A percentile compares a stretch with the other conserved stretches of the same genome.
Evolutionary conservation across 1,140 invertebrate genomes (phyloP).

Genomic region (Streblospio benedicti): DNA sequence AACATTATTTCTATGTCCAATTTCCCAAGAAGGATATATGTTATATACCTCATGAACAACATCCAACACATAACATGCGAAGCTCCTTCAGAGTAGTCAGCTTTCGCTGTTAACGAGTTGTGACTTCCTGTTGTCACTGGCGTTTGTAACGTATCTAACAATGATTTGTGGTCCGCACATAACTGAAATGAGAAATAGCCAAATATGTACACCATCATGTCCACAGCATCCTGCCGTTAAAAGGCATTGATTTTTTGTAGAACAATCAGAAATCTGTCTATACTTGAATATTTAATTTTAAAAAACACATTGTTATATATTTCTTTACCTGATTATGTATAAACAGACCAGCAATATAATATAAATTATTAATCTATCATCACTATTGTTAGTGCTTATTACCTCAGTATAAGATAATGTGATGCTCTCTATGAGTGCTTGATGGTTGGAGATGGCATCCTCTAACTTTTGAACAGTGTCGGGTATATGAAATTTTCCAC

Average conservation of each 20-base stretch:
- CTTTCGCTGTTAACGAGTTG: constrained; percentile 66
- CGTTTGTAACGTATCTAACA: constrained; percentile 47
- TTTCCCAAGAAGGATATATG: no score
- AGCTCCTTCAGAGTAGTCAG: constrained; percentile 83
- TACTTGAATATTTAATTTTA: no score
- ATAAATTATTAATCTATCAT: no score
- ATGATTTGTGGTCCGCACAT: constrained; percentile 48
- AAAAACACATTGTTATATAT: no score
- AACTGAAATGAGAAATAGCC: constrained; percentile 29
- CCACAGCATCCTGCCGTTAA: background rate
- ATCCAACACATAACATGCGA: constrained; percentile 52
- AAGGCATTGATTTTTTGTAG: no score
- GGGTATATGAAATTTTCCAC: constrained; percentile 76
- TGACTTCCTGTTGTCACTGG: constrained; percentile 49
- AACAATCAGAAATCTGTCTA: no score
- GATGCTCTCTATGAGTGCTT: constrained; percentile 90
- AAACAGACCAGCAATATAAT: background rate
- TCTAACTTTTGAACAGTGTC: constrained; percentile 80
- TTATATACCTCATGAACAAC: constrained; percentile 55
- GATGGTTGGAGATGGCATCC: constrained; percentile 81
- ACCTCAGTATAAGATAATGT: constrained; percentile 95
- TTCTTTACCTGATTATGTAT: background rate
- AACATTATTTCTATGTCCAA: no score
- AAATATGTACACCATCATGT: background rate
- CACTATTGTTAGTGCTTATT: no score